Percentiles rank a stretch among this genome's conserved stretches.
Conservation (phyloP, 2,888 invertebrate genomes). For the Epirrita christyi region DNA sequence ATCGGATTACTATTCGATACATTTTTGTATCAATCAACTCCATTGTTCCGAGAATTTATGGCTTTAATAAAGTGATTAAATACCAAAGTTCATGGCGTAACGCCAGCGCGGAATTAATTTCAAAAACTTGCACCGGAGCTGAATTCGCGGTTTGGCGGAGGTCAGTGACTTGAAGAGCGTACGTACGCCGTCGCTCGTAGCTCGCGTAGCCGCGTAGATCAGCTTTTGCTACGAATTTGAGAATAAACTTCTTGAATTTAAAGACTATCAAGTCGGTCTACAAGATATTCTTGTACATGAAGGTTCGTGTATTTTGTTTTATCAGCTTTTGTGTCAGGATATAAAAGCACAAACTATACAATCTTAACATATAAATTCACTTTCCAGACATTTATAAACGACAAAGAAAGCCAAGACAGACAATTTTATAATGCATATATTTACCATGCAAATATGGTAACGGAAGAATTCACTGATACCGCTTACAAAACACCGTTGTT, state of each 20-base stretch:
- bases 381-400: background rate
- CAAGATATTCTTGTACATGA: too few species aligned
- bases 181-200: constrained; percentile 35
- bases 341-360: too few species aligned
- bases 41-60: constrained; percentile 70
- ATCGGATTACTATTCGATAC: constrained; percentile 64
- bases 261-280: too few species aligned
- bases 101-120: constrained; percentile 67
- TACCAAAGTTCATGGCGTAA: constrained; percentile 59
- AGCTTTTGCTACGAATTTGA: constrained; percentile 9
- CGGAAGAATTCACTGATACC: constrained; percentile 21
- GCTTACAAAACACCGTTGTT: constrained; percentile 24
- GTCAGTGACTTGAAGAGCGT: constrained; percentile 50
- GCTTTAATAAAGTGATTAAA: constrained; percentile 77
- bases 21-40: constrained; percentile 70
- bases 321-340: too few species aligned
- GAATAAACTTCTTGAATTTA: background rate
- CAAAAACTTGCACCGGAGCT: constrained; percentile 57
- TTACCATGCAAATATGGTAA: constrained; percentile 24
- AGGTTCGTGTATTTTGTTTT: too few species aligned
- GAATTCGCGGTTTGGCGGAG: constrained; percentile 54
- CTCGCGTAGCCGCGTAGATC: constrained; percentile 26
- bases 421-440: constrained; percentile 2
- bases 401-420: constrained; percentile 9
- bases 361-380: background rate